Percentiles rank a stretch among this genome's conserved stretches.
These are phyloP conservation scores for Papilio dardanus DNA, from an alignment of 1,140 invertebrate genomes.

Conservation along the genomic window DNA sequence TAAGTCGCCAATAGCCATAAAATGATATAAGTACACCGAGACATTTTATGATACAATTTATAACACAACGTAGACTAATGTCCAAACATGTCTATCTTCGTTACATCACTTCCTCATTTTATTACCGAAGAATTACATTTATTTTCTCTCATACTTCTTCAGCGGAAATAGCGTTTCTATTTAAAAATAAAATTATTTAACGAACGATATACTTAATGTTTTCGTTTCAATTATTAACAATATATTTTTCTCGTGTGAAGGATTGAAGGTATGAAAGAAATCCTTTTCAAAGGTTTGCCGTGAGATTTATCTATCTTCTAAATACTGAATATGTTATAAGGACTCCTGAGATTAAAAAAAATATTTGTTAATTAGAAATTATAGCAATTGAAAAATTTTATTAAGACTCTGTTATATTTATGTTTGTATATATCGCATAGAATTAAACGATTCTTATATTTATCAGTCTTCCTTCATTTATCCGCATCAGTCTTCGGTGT, in stretches of 20 bases:
- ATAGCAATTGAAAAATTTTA: neutral
- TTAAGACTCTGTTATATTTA: conserved; percentile 4
- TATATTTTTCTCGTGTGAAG: neutral
- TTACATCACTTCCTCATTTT: conserved; percentile 11
- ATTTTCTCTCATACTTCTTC: neutral
- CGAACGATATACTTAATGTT: neutral
- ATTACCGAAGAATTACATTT: neutral
- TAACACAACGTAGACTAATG: neutral
- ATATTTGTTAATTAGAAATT: neutral
- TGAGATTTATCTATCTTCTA: neutral
- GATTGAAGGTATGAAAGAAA: neutral
- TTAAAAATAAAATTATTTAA: neutral
- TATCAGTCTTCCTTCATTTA: no score
- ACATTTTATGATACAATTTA: conserved; percentile 3
- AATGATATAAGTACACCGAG: neutral
- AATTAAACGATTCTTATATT: conserved; percentile 27
- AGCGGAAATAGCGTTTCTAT: neutral
- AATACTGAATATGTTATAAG: neutral
- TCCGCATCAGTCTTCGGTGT: neutral
- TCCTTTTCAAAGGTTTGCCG: neutral
- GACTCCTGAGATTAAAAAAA: neutral
- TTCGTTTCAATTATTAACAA: neutral
- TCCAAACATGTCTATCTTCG: conserved; percentile 3
- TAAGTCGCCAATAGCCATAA: neutral
- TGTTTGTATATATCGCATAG: neutral